These are phyloP conservation scores for Omphaloscelis lunosa DNA, from an alignment of 2,888 invertebrate genomes.

Conservation along the genomic window DNA sequence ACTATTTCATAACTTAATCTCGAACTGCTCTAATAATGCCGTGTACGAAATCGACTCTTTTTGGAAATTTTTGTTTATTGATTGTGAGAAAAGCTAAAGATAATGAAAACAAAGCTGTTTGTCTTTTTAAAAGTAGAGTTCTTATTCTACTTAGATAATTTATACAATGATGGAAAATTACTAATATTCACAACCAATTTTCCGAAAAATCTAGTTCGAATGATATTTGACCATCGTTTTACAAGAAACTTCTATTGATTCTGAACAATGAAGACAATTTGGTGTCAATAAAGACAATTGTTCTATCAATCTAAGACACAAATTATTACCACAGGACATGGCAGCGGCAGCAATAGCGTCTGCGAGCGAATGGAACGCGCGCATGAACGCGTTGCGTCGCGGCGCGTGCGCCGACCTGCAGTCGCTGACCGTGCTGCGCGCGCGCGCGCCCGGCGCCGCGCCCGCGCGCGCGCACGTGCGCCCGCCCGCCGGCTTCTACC, in stretches of 20 bases:
- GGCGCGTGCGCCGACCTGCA: slow-evolving; percentile 97
- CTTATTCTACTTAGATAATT: too few relatives aligned
- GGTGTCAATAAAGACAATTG: not conserved
- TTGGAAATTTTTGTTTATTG: not conserved
- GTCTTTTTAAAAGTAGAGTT: not conserved
- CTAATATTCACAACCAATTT: not conserved
- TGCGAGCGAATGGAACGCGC: slow-evolving; percentile 96
- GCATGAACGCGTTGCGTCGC: slow-evolving; percentile 94
- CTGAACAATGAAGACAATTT: not conserved
- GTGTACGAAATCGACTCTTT: not conserved
- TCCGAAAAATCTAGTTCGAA: not conserved
- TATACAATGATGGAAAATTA: not conserved
- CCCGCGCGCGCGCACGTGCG: slow-evolving; percentile 79
- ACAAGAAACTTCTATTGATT: not conserved
- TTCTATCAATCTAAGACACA: not conserved
- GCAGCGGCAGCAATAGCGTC: slow-evolving; percentile 96
- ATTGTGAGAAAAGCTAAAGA: not conserved
- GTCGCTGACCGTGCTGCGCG: slow-evolving; percentile 95
- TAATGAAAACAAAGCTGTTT: not conserved
- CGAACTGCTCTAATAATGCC: not conserved
- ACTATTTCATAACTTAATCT: not conserved
- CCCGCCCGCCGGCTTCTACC: slow-evolving; percentile 93
- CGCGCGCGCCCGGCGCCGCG: slow-evolving; percentile 81
- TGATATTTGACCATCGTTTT: not conserved
- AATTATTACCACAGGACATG: slow-evolving; percentile 89